Conservation (phyloP, 2,113 vertebrate species). For the Larimichthys crocea region DNA sequence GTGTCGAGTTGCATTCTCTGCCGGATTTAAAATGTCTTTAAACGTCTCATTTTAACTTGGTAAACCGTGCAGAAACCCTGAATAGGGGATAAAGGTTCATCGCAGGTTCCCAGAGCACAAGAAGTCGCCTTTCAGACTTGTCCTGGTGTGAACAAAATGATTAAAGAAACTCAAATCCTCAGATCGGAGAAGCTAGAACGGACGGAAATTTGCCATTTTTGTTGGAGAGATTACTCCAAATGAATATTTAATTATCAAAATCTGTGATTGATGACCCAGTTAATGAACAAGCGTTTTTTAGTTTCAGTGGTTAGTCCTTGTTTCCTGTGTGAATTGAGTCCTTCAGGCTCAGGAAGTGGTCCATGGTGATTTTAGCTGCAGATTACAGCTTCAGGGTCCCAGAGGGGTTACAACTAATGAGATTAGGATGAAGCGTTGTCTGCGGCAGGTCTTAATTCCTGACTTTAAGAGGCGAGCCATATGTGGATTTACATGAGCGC, state of each 20-base stretch:
- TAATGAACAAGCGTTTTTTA: not conserved
- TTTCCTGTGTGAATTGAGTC: not conserved
- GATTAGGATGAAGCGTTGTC: slow-evolving; percentile 61
- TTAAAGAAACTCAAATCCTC: not conserved
- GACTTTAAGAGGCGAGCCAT: slow-evolving; percentile 33
- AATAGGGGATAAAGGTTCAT: not conserved
- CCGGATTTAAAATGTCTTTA: not conserved
- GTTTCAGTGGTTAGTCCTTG: not conserved
- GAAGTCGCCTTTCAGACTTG: not conserved
- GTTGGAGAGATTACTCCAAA: not conserved
- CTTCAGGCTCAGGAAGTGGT: slow-evolving; percentile 27
- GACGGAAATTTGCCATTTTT: not conserved
- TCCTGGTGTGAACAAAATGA: not conserved
- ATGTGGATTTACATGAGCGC: slow-evolving; percentile 34
- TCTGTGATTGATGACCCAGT: too few relatives aligned
- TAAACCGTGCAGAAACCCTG: not conserved
- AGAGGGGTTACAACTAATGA: slow-evolving; percentile 60
- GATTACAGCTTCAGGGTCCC: slow-evolving; percentile 47
- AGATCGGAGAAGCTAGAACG: not conserved
- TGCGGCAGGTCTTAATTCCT: slow-evolving; percentile 53
- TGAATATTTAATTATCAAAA: not conserved
- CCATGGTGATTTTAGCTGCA: slow-evolving; percentile 38
- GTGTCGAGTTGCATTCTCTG: not conserved
- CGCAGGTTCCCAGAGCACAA: not conserved
- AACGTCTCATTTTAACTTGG: not conserved